phyloP scores from a whole-genome alignment of 1,140 invertebrate genomes.

The Thalassaphorura encarpata region DNA sequence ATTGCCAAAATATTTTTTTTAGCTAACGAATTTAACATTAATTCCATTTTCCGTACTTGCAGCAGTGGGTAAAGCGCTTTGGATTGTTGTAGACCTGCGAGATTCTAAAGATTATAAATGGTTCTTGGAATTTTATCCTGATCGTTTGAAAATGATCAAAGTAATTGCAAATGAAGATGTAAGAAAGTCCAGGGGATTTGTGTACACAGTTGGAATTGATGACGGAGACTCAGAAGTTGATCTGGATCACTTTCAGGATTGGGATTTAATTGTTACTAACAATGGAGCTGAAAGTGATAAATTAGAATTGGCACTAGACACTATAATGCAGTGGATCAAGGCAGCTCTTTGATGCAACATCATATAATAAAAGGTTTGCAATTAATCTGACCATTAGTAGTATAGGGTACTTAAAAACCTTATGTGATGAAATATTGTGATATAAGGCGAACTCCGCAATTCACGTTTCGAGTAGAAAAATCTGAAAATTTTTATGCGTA shows the following conservation, averaged over 20 bases:
- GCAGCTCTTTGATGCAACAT: no score
- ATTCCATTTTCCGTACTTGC: background rate
- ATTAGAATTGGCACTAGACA: conserved; percentile 8
- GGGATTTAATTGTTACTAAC: conserved; percentile 52
- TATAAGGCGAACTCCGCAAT: no score
- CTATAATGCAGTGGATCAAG: conserved; percentile 12
- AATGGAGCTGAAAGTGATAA: conserved; percentile 32
- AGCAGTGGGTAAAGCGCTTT: conserved; percentile 40
- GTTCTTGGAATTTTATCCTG: conserved; percentile 59
- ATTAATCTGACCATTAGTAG: no score
- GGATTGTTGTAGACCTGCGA: conserved; percentile 85
- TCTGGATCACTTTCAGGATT: conserved; percentile 53
- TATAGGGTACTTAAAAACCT: no score
- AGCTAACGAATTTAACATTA: background rate
- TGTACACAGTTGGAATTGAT: conserved; percentile 49
- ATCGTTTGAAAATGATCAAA: conserved; percentile 53
- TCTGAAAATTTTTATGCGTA: no score
- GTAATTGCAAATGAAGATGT: conserved; percentile 55
- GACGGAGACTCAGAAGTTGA: conserved; percentile 62
- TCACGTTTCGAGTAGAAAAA: no score
- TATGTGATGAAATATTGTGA: no score
- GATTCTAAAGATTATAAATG: conserved; percentile 74
- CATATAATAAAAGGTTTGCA: no score
- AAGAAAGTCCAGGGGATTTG: conserved; percentile 61
- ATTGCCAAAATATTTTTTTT: background rate